Base-by-base conservation (phyloP, 2,797 vertebrate species). In the Sciaenops ocellatus region DNA sequence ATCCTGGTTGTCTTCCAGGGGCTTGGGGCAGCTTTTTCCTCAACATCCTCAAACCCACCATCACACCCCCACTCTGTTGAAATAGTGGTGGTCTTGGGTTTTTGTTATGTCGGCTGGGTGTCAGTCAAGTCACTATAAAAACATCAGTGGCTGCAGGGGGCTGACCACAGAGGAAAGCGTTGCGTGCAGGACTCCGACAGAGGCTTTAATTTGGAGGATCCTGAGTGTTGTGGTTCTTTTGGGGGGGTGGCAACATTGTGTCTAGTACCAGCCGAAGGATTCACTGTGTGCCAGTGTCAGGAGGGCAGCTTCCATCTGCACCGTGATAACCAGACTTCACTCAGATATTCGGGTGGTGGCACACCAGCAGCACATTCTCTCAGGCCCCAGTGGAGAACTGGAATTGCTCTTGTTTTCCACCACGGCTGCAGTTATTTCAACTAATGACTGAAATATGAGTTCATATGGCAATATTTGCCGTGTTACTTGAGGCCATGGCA, bases 301-400 rank as follows among this genome's bases (percentile, higher is more conserved):
- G 79, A 91, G 92, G 93, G 86, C 87, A 88, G 65, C 85, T 50
- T 79, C 90, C 92, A 90, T 92, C 86, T 93, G 93, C 82, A 24
- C 73, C 2, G 22, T 64, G 80, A 89, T 83, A 80, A 76, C 69
- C 68, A 76, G 65, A 48, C 84, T 59, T 89, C 88, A 66, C 77
- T 90, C 73, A 83, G 61, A 73, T 85, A 66, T 81, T 78, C 8
- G 12, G 67, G 72, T 9, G 59, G 51, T 3, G 46, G 61, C 65
- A 64, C 75, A 82, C 82, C 74, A 84, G 73, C 47, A 54, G 80
- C 78, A 88, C 83, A 85, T 84, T 88, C 86, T 86, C 72, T 34
- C 42, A 13, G 54, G 80, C 69, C 92, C 86, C 87, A 24, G 42
- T 5, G 83, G 90, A 85, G 54, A 78, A 51, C 47, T 82, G 88